Conservation (phyloP, 2,888 invertebrate genomes). For the Apamea crenata region DNA sequence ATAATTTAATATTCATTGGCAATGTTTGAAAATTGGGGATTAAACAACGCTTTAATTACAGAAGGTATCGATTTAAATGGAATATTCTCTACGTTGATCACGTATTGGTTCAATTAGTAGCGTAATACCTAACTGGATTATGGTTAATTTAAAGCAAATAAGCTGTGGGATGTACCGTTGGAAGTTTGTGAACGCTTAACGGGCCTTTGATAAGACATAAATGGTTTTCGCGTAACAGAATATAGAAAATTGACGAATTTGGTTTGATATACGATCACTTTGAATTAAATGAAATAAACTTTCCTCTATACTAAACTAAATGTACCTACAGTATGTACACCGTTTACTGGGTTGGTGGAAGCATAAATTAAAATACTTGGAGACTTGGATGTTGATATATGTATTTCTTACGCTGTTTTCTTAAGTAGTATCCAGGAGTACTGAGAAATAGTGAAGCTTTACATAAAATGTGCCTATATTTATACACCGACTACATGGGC, state of each 20-base stretch:
- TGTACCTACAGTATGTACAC: too few relatives aligned
- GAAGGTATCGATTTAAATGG: slow-evolving; percentile 41
- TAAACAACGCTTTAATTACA: slow-evolving; percentile 45
- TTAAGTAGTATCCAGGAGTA: too few relatives aligned
- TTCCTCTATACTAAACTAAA: too few relatives aligned
- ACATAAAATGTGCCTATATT: too few relatives aligned
- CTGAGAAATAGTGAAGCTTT: too few relatives aligned
- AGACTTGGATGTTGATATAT: too few relatives aligned
- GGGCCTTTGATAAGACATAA: slow-evolving; percentile 14
- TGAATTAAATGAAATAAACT: neutral
- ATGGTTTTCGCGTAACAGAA: neutral
- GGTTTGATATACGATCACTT: neutral
- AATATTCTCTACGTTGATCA: slow-evolving; percentile 34
- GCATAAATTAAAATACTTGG: too few relatives aligned
- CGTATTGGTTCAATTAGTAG: slow-evolving; percentile 41
- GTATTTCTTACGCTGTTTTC: too few relatives aligned
- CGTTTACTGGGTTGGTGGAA: too few relatives aligned
- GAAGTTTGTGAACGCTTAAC: neutral
- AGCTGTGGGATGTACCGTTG: neutral
- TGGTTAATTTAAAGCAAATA: slow-evolving; percentile 19
- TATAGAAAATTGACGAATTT: neutral
- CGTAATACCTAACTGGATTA: slow-evolving; percentile 12
- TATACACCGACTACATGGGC: too few relatives aligned
- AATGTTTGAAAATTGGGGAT: slow-evolving; percentile 54
- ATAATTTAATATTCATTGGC: slow-evolving; percentile 59